Evolutionary conservation across 2,113 vertebrate species (phyloP), one percentile per base, ranked within the genome.

Genomic region (Lagopus leucura): DNA sequence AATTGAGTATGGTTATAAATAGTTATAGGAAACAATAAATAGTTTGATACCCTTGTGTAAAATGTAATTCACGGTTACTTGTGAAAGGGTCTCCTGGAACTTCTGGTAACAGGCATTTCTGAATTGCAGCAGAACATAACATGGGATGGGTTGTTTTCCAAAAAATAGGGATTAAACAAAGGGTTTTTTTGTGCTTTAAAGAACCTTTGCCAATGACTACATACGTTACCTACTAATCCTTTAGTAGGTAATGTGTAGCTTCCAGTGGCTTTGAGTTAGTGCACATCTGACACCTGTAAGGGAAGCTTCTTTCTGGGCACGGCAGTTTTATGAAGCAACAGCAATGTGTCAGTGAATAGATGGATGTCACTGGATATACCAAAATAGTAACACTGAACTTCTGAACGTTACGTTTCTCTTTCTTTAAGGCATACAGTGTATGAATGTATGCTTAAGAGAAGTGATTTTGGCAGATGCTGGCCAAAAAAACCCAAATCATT

Each of bases 391-490:
- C 18, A 32, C 60, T 27, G 17, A 61, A 48, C 8, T 73, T 60
- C 40, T 7, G 25, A 48, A 52, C 1, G 1, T 7, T 14, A 8
- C 0, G 0, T 32, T 69, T 87, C 20, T 58, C 40, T 77, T 30
- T 60, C 11, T 28, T 36, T 42, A 12, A 50, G 9, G 10, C 4
- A 15, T 21, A 10, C 1, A 4, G 4, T 42, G 2, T 50, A 54
- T 42, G 36, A 24, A 5, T 10, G 11, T 32, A 20, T 43, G n/a
- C 40, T 64, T 77, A 22, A 67, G 36, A 72, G 1, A 21, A 64
- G 34, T 76, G 89, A 28, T 43, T 81, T 86, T 87, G 77, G 61
- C 70, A 98, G 97, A 90, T 90, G 27, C 45, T 96, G 77, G 95
- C 96, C 32, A 97, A 97, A 69, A 98, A 96, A 47, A 13, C 48